Base-by-base conservation (phyloP, 1,140 invertebrate species). In the Drosophila pachea region DNA sequence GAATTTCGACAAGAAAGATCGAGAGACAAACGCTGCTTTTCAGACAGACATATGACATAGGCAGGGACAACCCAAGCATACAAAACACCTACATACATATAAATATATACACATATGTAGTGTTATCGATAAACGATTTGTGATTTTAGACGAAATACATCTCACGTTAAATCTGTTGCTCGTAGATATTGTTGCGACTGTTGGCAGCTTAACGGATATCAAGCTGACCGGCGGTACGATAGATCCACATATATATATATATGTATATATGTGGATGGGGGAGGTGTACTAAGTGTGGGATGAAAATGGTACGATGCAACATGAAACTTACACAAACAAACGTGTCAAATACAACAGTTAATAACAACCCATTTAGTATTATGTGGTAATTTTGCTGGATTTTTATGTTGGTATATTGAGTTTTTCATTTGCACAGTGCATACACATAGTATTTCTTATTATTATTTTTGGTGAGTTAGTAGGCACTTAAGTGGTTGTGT, bases 361-460 rank as follows among this genome's bases (percentile, higher is more conserved):
- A 53, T 66, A 76, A 56, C 52, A 68, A 59, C 40, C 54, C 62
- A 53, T 66, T 40, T 32, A 59, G 14, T 40, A 47, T 59, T 53
- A 58, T 50, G 16, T 53, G 0, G 11, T 36, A 16, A 47, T 45
- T 55, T 66, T 61, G 54, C 49, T 33, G 22, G 12, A 38, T 69
- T 68, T 48, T 50, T 54, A 35, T 74, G 16, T 43, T 12, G 9
- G 32, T 54, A 53, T 62, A 63, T 66, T 60, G 49, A 29, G 35
- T 45, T 70, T 73, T 48, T 48, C 49, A 36, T 74, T 82, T 82
- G 78, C 78, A 78, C 77, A 79, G 78, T 79, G 77, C 77, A 79
- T 76, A 76, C 77, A 76, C 61, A 67, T 50, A 60, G 47, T 40
- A 40, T 33, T 65, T 14, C 29, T 45, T 36, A 22, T 22, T 38